Evolutionary conservation across 1,140 invertebrate species (phyloP).

Genomic region (Sogatella furcifera): DNA sequence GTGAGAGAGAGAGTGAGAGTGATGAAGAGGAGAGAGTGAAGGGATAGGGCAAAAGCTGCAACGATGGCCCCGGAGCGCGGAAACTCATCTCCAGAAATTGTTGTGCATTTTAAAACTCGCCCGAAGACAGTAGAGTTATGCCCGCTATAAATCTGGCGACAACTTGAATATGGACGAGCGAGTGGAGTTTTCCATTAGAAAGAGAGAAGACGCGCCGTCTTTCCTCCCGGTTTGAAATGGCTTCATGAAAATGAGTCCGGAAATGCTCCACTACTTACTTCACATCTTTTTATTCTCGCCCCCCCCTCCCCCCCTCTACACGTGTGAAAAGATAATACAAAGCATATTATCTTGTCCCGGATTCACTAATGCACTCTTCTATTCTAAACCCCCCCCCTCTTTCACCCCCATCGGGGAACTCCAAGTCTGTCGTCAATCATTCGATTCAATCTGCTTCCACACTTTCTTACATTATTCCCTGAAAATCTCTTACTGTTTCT

Average conservation of each 20-base stretch:
- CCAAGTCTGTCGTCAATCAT: no score
- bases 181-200: constrained; percentile 6
- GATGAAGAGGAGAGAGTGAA: constrained; percentile 1
- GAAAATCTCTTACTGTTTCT: no score
- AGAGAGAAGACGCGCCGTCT: neutral
- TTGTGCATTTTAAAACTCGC: constrained; percentile 4
- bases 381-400: no score
- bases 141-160: neutral
- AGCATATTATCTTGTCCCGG: neutral
- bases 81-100: neutral
- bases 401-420: no score
- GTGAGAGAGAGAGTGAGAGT: constrained; percentile 5
- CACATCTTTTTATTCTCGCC: no score
- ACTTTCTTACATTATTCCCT: no score
- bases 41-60: neutral
- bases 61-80: neutral
- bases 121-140: constrained; percentile 1
- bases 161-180: neutral
- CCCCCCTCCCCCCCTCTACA: neutral
- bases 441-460: no score
- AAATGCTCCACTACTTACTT: neutral
- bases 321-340: neutral
- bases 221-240: neutral
- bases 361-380: no score
- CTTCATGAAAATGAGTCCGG: constrained; percentile 1